Base-by-base conservation (phyloP, 2,888 invertebrate genomes). In the Phyto melanocephala region DNA sequence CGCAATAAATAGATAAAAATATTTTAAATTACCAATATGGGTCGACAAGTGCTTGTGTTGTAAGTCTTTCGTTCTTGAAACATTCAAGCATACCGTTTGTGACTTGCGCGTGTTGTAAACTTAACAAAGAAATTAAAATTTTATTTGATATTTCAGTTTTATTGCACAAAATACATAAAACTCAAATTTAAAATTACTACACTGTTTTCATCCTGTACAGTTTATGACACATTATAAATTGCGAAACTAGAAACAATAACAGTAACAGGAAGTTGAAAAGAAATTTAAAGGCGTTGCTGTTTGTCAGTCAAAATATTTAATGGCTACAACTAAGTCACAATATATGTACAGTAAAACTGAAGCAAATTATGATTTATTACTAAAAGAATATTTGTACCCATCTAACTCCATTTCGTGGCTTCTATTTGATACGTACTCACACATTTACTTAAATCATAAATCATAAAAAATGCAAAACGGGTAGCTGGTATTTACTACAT, bases 251-350 rank as follows among this genome's bases (percentile, higher is more conserved):
- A n/a, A n/a, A n/a, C n/a, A n/a, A n/a, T n/a, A n/a, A n/a, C 6
- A 24, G 22, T n/a, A 52, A 37, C 60, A 67, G 79, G 65, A 79
- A 72, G 62, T 47, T 63, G 20, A 13, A 0, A 10, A 63, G 40
- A 56, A 65, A 72, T 67, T 70, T 17, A 15, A 47, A 72, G 78
- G 72, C 79, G 67, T 79, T 72, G 58, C 72, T 72, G n/a, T 52
- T 79, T 67, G 65, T 60, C 65, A 72, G 72, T 79, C 67, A 72
- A 79, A 60, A 72, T 72, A 67, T 62, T 79, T 72, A 52, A 74
- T 74, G 42, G 67, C 60, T 17, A 20, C 79, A 60, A 60, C 42
- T 52, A 42, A 72, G 52, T 60, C 65, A 67, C 52, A 72, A 67
- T 60, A 74, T 22, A 10, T n/a, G 33, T 4, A 8, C 35, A 52